phyloP scores from a whole-genome alignment of 2,888 invertebrate species.

The Tortrix viridana region DNA sequence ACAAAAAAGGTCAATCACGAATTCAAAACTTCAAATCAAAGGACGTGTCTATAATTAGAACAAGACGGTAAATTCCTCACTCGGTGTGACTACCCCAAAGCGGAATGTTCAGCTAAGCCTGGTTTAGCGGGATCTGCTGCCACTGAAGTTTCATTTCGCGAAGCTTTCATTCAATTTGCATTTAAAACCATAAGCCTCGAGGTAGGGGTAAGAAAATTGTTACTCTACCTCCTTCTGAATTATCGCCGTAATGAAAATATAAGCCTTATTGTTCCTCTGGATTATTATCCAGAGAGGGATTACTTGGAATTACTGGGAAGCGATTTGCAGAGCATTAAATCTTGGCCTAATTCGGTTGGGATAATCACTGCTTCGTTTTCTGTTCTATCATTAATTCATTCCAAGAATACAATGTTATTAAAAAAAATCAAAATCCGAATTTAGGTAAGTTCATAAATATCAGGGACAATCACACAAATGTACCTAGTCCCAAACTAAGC shows the following conservation, averaged over 20 bases:
- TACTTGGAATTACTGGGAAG: constrained; percentile 26
- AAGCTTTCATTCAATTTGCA: constrained; percentile 41
- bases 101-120: constrained; percentile 35
- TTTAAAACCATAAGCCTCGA: constrained; percentile 39
- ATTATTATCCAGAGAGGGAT: constrained; percentile 35
- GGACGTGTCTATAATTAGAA: constrained; percentile 38
- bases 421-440: too few species aligned
- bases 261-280: constrained; percentile 37
- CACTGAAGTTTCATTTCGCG: constrained; percentile 37
- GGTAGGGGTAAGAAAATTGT: constrained; percentile 35
- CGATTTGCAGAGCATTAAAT: constrained; percentile 34
- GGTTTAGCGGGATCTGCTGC: constrained; percentile 36
- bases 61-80: constrained; percentile 38
- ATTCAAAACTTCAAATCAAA: constrained; percentile 7
- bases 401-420: too few species aligned
- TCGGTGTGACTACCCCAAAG: constrained; percentile 36
- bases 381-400: too few species aligned
- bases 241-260: constrained; percentile 38
- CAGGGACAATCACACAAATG: too few species aligned
- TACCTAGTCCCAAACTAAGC: too few species aligned
- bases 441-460: too few species aligned
- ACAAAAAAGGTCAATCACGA: too few species aligned
- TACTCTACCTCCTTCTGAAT: constrained; percentile 39
- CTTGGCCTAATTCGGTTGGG: constrained; percentile 27
- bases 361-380: constrained; percentile 5